A percentile compares a stretch with the other conserved stretches of the same genome.
Conservation (phyloP, 2,797 vertebrate genomes). For the Brachyrhaphis roseni region DNA sequence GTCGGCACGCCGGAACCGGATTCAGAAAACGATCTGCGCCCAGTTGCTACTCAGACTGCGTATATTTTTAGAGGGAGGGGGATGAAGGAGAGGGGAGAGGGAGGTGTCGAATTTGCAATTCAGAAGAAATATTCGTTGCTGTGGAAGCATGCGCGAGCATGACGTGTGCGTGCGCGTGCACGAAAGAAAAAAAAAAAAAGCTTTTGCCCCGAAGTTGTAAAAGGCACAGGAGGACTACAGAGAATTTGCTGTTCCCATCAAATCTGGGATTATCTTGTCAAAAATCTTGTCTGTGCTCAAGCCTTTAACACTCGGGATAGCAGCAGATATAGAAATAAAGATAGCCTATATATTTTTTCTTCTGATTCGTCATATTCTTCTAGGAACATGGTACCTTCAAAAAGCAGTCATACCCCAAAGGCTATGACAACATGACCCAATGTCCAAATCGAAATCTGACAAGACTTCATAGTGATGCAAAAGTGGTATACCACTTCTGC, state of each 20-base stretch:
- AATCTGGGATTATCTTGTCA: conserved; percentile 1
- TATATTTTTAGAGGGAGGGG: conserved; percentile 40
- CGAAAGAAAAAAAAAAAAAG: conserved; percentile 2
- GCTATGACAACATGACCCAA: not conserved
- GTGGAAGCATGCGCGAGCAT: conserved; percentile 50
- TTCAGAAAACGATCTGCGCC: conserved; percentile 78
- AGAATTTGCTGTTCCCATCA: not conserved
- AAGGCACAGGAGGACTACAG: conserved; percentile 25
- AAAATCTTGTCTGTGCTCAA: not conserved
- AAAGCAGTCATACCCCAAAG: not conserved
- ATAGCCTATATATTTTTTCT: not conserved
- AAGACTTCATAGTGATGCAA: not conserved
- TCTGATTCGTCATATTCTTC: not conserved
- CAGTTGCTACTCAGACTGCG: conserved; percentile 75
- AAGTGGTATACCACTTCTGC: too few species aligned
- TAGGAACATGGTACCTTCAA: not conserved
- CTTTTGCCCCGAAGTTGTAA: conserved; percentile 40
- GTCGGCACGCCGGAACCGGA: conserved; percentile 77
- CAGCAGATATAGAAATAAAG: not conserved
- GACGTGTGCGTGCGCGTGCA: conserved; percentile 33
- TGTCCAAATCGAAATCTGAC: not conserved
- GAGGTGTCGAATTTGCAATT: conserved; percentile 47
- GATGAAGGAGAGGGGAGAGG: not conserved
- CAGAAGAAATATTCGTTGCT: conserved; percentile 32
- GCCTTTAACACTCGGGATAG: not conserved